Evolutionary conservation across 2,888 invertebrate genomes (phyloP).

Genomic region (Diabrotica balteata): DNA sequence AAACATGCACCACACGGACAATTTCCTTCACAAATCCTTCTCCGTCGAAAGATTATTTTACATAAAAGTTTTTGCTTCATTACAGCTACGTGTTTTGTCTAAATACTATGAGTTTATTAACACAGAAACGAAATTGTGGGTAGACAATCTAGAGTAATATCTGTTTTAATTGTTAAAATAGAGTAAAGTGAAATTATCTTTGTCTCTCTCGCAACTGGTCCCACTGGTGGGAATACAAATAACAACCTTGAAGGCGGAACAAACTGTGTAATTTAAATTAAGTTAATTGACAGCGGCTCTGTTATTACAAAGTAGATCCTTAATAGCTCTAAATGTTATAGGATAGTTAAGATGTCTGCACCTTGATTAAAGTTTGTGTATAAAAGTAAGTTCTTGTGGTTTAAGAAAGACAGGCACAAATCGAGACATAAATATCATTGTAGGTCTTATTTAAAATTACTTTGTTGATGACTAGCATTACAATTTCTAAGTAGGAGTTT

Average conservation of each 20-base stretch:
- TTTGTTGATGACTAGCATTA: no score
- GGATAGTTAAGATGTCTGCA: not conserved
- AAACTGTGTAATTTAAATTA: slow-evolving; percentile 7
- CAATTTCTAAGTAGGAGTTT: no score
- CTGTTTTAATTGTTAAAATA: slow-evolving; percentile 23
- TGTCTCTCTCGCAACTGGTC: slow-evolving; percentile 5
- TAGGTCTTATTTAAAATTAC: no score
- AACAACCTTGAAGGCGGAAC: slow-evolving; percentile 4
- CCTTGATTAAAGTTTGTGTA: no score
- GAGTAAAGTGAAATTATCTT: slow-evolving; percentile 21
- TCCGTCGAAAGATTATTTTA: not conserved
- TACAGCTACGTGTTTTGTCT: slow-evolving; percentile 1
- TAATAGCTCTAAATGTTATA: not conserved
- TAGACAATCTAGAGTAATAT: slow-evolving; percentile 23
- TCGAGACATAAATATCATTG: no score
- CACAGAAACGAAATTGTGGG: slow-evolving; percentile 13
- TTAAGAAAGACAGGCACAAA: no score
- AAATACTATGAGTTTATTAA: slow-evolving; percentile 15
- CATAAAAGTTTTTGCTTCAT: not conserved
- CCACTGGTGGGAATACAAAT: slow-evolving; percentile 1
- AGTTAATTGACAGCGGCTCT: slow-evolving; percentile 6
- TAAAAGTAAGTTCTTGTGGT: no score
- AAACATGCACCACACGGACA: no score
- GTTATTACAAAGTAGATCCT: not conserved
- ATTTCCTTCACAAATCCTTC: no score